Evolutionary conservation across 2,797 vertebrate genomes (phyloP).

Genomic region (Parotocinclus haroldoi): DNA sequence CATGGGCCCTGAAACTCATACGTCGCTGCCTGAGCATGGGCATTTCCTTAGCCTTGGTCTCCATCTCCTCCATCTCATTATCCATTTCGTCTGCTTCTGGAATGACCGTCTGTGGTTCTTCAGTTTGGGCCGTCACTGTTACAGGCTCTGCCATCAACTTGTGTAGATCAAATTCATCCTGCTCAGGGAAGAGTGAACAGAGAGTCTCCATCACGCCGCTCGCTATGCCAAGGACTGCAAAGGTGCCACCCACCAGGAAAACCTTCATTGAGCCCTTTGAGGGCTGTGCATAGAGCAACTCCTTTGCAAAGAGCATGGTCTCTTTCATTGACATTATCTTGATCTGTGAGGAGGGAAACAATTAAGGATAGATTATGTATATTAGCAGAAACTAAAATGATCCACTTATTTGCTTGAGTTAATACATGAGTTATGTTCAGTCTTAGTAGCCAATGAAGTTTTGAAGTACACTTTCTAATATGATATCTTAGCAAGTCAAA

Average conservation of each 20-base stretch:
- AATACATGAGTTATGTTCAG: too few species aligned
- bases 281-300: conserved; percentile 76
- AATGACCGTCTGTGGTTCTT: conserved; percentile 36
- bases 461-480: too few species aligned
- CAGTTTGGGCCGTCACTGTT: conserved; percentile 21
- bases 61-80: conserved; percentile 48
- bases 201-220: conserved; percentile 79
- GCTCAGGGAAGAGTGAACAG: conserved; percentile 72
- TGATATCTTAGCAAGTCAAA: too few species aligned
- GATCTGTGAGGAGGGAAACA: conserved; percentile 34
- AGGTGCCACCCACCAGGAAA: conserved; percentile 82
- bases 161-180: conserved; percentile 55
- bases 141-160: conserved; percentile 39
- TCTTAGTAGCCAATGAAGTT: too few species aligned
- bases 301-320: conserved; percentile 82
- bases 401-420: neutral
- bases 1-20: conserved; percentile 49
- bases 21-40: conserved; percentile 35
- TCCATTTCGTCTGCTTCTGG: conserved; percentile 35
- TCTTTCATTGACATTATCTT: conserved; percentile 79
- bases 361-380: neutral
- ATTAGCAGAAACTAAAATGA: neutral
- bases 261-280: conserved; percentile 71
- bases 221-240: conserved; percentile 78
- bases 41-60: conserved; percentile 45